phyloP scores from a whole-genome alignment of 1,140 invertebrate species.

The Euwallacea fornicatus region DNA sequence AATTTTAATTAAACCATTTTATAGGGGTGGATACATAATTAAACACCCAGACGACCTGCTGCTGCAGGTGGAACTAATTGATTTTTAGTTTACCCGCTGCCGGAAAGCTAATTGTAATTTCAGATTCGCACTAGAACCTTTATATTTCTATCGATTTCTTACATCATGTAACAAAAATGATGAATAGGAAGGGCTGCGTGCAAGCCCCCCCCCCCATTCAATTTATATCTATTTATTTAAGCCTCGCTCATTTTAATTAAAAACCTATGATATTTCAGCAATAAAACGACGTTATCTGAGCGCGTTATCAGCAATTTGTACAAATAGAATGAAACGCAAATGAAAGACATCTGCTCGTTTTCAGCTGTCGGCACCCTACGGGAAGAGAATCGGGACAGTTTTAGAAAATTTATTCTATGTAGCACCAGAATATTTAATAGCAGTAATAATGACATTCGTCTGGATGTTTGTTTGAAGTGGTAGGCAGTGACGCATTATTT shows the following conservation, averaged over 20 bases:
- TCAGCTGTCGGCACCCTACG: background rate
- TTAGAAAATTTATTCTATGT: too few relatives aligned
- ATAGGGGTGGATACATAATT: conserved; percentile 27
- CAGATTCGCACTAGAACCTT: background rate
- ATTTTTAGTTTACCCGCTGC: conserved; percentile 14
- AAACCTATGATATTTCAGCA: background rate
- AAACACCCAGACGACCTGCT: conserved; percentile 21
- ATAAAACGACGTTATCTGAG: conserved; percentile 6
- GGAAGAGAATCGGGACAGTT: too few relatives aligned
- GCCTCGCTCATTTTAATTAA: conserved; percentile 1
- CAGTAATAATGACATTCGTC: too few relatives aligned
- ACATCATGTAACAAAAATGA: background rate
- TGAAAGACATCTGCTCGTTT: conserved; percentile 8
- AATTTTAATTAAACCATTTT: conserved; percentile 28
- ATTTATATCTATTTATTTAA: background rate
- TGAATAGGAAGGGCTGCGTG: background rate
- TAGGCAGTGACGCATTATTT: too few relatives aligned
- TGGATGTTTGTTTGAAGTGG: too few relatives aligned
- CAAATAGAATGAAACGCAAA: conserved; percentile 10
- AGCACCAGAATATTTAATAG: too few relatives aligned
- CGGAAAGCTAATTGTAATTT: conserved; percentile 6
- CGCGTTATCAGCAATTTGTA: conserved; percentile 4
- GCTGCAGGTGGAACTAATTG: conserved; percentile 25
- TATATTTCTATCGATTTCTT: background rate
- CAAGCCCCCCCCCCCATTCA: background rate